These are phyloP conservation scores for Ceratina calcarata DNA, from an alignment of 1,140 invertebrate genomes.

Conservation along the genomic window DNA sequence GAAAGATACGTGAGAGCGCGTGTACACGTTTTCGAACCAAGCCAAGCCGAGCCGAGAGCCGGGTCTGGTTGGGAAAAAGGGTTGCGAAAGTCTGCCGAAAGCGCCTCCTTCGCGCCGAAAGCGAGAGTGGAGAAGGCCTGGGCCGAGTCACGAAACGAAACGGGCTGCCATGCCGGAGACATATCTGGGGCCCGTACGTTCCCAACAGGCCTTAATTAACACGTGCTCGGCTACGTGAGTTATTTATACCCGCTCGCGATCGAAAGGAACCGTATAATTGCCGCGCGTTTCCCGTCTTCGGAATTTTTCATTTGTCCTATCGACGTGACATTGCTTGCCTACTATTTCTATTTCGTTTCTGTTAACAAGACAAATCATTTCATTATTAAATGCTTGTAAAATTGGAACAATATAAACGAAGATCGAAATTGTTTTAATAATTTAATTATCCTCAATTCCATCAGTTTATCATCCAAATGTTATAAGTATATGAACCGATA, in stretches of 20 bases:
- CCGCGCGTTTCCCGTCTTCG: not conserved
- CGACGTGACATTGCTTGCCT: not conserved
- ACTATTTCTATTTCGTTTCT: not conserved
- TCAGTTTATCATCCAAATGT: not conserved
- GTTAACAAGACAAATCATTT: not conserved
- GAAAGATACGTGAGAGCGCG: constrained; percentile 47
- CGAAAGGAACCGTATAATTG: constrained; percentile 38
- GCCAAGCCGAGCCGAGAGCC: not conserved
- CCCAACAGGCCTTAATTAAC: constrained; percentile 47
- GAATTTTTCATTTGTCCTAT: constrained; percentile 9
- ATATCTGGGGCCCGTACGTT: constrained; percentile 39
- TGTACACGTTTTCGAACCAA: constrained; percentile 44
- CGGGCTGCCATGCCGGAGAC: constrained; percentile 32
- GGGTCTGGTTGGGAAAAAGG: constrained; percentile 65
- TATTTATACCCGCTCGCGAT: constrained; percentile 35
- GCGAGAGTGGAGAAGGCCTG: constrained; percentile 63
- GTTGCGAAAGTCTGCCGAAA: constrained; percentile 68
- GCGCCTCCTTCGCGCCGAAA: constrained; percentile 59
- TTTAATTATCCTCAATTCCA: not conserved
- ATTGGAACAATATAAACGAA: not conserved
- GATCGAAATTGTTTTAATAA: not conserved
- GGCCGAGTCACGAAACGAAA: constrained; percentile 43
- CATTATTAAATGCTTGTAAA: not conserved
- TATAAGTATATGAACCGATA: not conserved
- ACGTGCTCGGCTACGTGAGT: constrained; percentile 43